Evolutionary conservation across 2,888 invertebrate species (phyloP).

Genomic region (Aphrophora alni): DNA sequence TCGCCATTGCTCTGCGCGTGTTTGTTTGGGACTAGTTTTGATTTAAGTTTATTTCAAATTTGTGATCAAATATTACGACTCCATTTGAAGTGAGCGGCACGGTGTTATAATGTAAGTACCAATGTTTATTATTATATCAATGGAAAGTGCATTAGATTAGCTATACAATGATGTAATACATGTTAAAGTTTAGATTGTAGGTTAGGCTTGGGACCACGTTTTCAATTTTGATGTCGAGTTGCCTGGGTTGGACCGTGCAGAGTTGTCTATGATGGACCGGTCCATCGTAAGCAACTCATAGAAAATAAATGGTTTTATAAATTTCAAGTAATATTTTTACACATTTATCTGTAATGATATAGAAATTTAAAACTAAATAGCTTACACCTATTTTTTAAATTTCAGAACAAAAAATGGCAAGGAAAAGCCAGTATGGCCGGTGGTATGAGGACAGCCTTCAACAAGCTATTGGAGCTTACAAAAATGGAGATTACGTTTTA

Average conservation of each 20-base stretch:
- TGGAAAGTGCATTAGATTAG: neutral
- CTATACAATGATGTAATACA: neutral
- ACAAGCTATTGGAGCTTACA: constrained; percentile 9
- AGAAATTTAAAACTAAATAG: neutral
- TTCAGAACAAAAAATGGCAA: neutral
- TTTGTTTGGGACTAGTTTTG: neutral
- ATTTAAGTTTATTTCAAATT: neutral
- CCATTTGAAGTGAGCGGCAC: neutral
- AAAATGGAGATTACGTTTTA: constrained; percentile 14
- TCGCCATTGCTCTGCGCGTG: neutral
- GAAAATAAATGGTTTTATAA: neutral
- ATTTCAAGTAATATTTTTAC: neutral
- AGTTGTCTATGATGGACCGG: no score
- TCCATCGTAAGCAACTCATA: no score
- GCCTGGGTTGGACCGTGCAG: no score
- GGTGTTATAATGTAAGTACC: neutral
- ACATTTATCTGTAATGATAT: neutral
- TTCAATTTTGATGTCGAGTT: neutral
- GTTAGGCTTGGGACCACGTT: neutral
- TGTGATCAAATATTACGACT: neutral
- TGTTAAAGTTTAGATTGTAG: neutral
- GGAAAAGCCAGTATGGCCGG: neutral
- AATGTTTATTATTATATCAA: neutral
- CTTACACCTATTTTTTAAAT: neutral
- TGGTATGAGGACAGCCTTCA: neutral